Percentiles rank a stretch among this genome's conserved stretches.
phyloP scores from a whole-genome alignment of 1,140 invertebrate genomes.

The Leptopilina clavipes region DNA sequence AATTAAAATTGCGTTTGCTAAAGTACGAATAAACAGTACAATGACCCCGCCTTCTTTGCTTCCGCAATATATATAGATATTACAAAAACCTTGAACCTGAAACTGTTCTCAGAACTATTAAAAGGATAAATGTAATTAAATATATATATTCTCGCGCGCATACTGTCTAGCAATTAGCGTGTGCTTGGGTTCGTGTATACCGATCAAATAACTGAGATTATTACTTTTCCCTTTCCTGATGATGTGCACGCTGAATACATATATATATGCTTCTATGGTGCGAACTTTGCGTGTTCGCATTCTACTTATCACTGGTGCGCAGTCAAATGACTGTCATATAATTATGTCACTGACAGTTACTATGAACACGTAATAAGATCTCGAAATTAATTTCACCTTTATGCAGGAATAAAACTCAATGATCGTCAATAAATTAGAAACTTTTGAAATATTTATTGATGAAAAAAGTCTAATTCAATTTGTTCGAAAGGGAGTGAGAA shows the following conservation, averaged over 20 bases:
- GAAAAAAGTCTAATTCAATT: too few relatives aligned
- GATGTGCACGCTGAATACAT: too few relatives aligned
- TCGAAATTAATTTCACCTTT: background rate
- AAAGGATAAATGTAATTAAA: constrained; percentile 20
- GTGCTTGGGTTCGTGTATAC: constrained; percentile 9
- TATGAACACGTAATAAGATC: background rate
- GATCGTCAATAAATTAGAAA: background rate
- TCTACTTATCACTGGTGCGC: constrained; percentile 1
- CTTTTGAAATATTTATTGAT: background rate
- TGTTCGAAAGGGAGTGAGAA: too few relatives aligned
- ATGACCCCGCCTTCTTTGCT: constrained; percentile 3
- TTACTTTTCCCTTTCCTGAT: constrained; percentile 22
- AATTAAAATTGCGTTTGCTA: background rate
- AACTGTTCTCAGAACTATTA: background rate
- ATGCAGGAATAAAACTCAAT: background rate
- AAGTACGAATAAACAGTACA: background rate
- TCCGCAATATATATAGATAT: background rate
- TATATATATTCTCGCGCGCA: background rate
- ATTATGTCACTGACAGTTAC: constrained; percentile 16
- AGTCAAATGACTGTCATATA: constrained; percentile 9
- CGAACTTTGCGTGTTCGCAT: constrained; percentile 29
- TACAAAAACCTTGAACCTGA: constrained; percentile 20
- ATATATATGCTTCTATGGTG: background rate
- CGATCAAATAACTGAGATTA: constrained; percentile 22
- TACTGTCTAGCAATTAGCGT: constrained; percentile 20